Base-by-base conservation (phyloP, 2,888 invertebrate species). In the Philopedon plagiatum region DNA sequence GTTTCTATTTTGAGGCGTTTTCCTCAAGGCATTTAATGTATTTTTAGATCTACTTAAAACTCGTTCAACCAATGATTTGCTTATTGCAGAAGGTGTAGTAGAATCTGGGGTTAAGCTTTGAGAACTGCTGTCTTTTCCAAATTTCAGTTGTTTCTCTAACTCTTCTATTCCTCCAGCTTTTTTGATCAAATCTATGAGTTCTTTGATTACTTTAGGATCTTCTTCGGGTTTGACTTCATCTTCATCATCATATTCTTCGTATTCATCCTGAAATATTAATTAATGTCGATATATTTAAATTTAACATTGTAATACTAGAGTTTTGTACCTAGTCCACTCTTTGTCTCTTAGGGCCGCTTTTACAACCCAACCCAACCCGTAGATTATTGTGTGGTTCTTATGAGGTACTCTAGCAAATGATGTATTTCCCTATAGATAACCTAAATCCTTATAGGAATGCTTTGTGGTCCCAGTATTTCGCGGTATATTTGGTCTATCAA, bases 121-220 rank as follows among this genome's bases (percentile, higher is more conserved):
- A 85, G 89, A 29, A 19, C 51, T 54, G 18, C 29, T 61, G 11
- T 57, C 71, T 68, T 75, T 76, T 5, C 67, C 60, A 21, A 64
- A 34, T 23, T 74, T 85, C 13, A 95, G 84, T 73, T 94, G 94
- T 80, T 93, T 95, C 83, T 95, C 95, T 13, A 96, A 83, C 80
- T 95, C 93, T 81, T 95, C 95, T 0, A 96, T 90, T 13, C 96
- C 95, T 76, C 93, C 95, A 69, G 94, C 92, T 90, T 94, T 94
- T 83, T 92, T 94, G 76, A 95, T 95, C 1, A 95, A 87, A 76
- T 93, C 92, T 60, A 95, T 92, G 4, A 95, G 86, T 82, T 95
- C 95, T 81, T 95, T 95, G 67, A 95, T 92, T 0, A 94, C 94
- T 82, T 85, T 89, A 0, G 93, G 93, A 81, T 93, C 93, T 83